A percentile compares a stretch with the other conserved stretches of the same genome.
phyloP scores from a whole-genome alignment of 2,888 invertebrate species.

The Coleophora flavipennella region DNA sequence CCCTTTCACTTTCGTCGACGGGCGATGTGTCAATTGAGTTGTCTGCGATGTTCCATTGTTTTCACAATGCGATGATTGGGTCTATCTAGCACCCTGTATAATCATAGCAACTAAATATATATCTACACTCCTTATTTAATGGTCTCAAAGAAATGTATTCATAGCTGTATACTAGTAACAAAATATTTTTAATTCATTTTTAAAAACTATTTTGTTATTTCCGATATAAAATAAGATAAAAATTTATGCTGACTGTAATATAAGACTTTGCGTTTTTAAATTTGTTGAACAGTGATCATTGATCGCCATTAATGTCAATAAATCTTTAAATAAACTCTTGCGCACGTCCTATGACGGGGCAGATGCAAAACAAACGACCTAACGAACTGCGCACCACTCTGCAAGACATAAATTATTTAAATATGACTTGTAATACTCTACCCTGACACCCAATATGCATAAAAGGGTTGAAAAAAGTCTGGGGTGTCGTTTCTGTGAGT shows the following conservation, averaged over 20 bases:
- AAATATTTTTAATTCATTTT: too few relatives aligned
- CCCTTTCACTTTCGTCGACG: constrained; percentile 63
- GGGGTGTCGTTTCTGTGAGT: constrained; percentile 52
- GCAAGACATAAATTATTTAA: constrained; percentile 67
- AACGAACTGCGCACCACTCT: constrained; percentile 41
- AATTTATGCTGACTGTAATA: too few relatives aligned
- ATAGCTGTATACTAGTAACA: too few relatives aligned
- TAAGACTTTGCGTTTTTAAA: too few relatives aligned
- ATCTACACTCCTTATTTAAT: too few relatives aligned
- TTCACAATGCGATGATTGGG: not conserved
- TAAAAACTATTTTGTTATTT: too few relatives aligned
- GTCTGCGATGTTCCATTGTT: constrained; percentile 15
- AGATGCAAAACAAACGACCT: constrained; percentile 52
- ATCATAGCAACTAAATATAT: too few relatives aligned
- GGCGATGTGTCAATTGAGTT: constrained; percentile 49
- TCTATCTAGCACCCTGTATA: too few relatives aligned
- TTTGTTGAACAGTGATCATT: too few relatives aligned
- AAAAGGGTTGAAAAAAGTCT: constrained; percentile 64
- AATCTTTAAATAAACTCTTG: constrained; percentile 20
- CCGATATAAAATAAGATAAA: too few relatives aligned
- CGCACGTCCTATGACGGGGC: constrained; percentile 28
- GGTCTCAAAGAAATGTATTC: too few relatives aligned
- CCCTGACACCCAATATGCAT: constrained; percentile 66
- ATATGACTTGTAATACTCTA: constrained; percentile 68
- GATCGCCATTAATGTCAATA: constrained; percentile 4